Evolutionary conservation across 2,797 vertebrate genomes (phyloP).

Genomic region (Bryconaethiops microstoma): DNA sequence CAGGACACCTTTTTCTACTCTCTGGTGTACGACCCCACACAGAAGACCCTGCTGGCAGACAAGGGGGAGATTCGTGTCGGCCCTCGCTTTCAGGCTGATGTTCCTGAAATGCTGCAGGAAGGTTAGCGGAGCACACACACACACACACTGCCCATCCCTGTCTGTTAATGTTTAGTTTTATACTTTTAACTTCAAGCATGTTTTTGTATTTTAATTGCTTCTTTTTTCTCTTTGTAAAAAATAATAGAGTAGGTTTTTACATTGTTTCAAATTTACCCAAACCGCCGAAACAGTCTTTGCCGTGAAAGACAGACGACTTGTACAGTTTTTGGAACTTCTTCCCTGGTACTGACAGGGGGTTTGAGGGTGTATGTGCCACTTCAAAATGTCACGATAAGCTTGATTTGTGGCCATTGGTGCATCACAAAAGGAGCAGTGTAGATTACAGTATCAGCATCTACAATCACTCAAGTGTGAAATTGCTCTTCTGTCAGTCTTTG

Average conservation of each 20-base stretch:
- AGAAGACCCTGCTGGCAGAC: slow-evolving; percentile 95
- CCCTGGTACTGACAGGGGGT: background rate
- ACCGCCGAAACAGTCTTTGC: too few relatives aligned
- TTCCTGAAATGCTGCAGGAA: slow-evolving; percentile 94
- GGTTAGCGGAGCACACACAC: slow-evolving; percentile 71
- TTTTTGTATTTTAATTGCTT: too few relatives aligned
- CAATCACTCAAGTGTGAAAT: slow-evolving; percentile 57
- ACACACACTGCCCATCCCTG: background rate
- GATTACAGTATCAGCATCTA: slow-evolving; percentile 38
- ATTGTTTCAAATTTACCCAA: too few relatives aligned
- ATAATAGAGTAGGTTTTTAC: too few relatives aligned
- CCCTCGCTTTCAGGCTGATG: slow-evolving; percentile 95
- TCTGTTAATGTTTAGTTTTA: background rate
- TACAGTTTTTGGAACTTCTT: background rate
- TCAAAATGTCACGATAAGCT: slow-evolving; percentile 29
- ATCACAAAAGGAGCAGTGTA: slow-evolving; percentile 39
- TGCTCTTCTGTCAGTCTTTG: slow-evolving; percentile 43
- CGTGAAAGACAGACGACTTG: background rate
- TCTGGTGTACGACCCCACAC: slow-evolving; percentile 94
- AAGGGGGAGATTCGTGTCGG: slow-evolving; percentile 98
- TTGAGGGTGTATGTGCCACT: slow-evolving; percentile 5
- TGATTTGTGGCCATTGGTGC: slow-evolving; percentile 46
- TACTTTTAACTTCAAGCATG: background rate
- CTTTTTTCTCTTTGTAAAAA: too few relatives aligned
- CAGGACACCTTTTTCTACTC: slow-evolving; percentile 98